These are phyloP conservation scores for Paralichthys olivaceus DNA, from an alignment of 2,113 vertebrate genomes.

Conservation along the genomic window DNA sequence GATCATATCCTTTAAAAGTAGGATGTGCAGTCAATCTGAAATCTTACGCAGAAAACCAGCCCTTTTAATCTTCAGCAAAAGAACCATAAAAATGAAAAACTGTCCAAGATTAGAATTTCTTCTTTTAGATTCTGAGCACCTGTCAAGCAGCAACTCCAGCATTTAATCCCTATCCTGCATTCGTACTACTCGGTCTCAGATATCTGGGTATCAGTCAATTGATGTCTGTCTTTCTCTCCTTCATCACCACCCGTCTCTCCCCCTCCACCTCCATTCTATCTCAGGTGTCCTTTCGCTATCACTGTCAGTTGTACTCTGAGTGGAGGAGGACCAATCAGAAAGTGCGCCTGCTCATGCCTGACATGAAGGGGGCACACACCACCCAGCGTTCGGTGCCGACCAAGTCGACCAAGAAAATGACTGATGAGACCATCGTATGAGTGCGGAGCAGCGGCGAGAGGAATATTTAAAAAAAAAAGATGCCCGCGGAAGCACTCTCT, in stretches of 20 bases:
- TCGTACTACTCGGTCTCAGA: conserved; percentile 31
- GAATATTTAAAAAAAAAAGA: conserved; percentile 60
- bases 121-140: neutral
- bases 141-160: neutral
- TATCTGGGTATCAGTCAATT: conserved; percentile 37
- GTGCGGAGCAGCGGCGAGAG: conserved; percentile 44
- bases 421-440: conserved; percentile 93
- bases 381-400: conserved; percentile 84
- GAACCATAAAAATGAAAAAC: conserved; percentile 1
- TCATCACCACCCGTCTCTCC: neutral
- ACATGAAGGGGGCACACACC: conserved; percentile 81
- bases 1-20: conserved; percentile 10
- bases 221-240: conserved; percentile 24
- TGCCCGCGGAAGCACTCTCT: conserved; percentile 57
- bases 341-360: conserved; percentile 87
- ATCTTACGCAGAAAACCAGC: neutral
- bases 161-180: neutral
- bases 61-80: neutral
- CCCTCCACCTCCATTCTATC: conserved; percentile 7
- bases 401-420: conserved; percentile 89
- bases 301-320: conserved; percentile 95
- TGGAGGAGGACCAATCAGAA: conserved; percentile 97
- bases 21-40: neutral
- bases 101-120: neutral
- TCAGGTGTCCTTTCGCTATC: conserved; percentile 95